These are phyloP conservation scores for Chrysina gloriosa DNA, from an alignment of 2,888 invertebrate species.

Conservation along the genomic window DNA sequence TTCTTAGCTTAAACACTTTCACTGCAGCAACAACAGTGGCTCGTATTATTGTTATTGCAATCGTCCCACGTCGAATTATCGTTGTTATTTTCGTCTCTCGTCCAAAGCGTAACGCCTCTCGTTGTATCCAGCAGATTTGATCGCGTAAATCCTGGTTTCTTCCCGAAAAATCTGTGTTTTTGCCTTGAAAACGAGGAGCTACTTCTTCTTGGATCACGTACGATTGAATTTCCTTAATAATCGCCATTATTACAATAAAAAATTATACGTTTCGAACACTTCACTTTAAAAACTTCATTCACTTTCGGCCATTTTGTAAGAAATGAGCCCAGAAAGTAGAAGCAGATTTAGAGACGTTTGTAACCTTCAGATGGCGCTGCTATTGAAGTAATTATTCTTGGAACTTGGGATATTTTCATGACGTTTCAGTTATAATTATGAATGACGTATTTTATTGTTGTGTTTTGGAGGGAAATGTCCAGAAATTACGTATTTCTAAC, in stretches of 20 bases:
- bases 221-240: constrained; percentile 23
- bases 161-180: constrained; percentile 22
- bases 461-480: too few species aligned
- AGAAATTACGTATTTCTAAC: too few species aligned
- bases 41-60: constrained; percentile 8
- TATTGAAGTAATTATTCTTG: too few species aligned
- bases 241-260: constrained; percentile 34
- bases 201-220: constrained; percentile 26
- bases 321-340: not conserved
- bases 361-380: too few species aligned
- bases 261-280: constrained; percentile 7
- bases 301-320: constrained; percentile 35
- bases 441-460: too few species aligned
- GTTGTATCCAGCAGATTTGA: not conserved
- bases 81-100: constrained; percentile 12
- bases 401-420: too few species aligned
- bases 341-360: too few species aligned
- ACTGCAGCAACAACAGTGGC: not conserved
- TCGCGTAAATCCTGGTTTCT: constrained; percentile 20
- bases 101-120: constrained; percentile 1
- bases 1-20: constrained; percentile 7
- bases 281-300: constrained; percentile 33
- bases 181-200: constrained; percentile 17
- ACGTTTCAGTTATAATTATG: too few species aligned
- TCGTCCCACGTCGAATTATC: constrained; percentile 15